Percentiles rank a stretch among this genome's conserved stretches.
These are phyloP conservation scores for Drosophila maculinotata DNA, from an alignment of 2,888 invertebrate genomes.

Conservation along the genomic window DNA sequence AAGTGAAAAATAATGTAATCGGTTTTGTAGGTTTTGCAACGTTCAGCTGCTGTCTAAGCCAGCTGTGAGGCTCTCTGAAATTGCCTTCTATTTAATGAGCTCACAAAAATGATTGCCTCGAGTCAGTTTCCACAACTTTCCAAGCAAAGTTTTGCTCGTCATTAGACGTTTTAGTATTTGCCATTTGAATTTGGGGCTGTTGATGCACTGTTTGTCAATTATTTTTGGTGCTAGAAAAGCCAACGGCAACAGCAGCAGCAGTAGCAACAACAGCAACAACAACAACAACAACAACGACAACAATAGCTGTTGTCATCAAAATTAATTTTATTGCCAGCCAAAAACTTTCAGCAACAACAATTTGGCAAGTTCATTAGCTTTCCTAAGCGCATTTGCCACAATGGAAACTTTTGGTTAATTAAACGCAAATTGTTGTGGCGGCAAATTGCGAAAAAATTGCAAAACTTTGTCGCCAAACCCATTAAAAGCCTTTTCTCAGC, in stretches of 20 bases:
- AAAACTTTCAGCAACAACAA: conserved; percentile 76
- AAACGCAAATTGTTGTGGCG: conserved; percentile 81
- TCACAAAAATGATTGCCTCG: conserved; percentile 32
- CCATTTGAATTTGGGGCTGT: conserved; percentile 37
- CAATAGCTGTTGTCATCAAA: conserved; percentile 71
- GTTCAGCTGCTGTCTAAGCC: no score
- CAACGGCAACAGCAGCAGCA: conserved; percentile 33
- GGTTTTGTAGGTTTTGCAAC: no score
- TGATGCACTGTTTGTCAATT: conserved; percentile 56
- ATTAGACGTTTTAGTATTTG: conserved; percentile 40
- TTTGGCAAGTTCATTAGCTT: conserved; percentile 76
- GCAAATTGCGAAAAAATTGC: conserved; percentile 81
- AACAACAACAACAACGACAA: conserved; percentile 13
- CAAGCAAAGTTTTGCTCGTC: conserved; percentile 18
- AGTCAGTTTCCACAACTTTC: conserved; percentile 36
- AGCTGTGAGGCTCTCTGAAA: conserved; percentile 6
- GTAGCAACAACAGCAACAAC: neutral
- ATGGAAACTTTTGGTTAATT: conserved; percentile 73
- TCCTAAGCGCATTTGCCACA: conserved; percentile 51
- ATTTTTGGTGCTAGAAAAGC: conserved; percentile 20
- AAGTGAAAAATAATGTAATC: no score
- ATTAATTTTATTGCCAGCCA: conserved; percentile 80
- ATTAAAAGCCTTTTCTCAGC: conserved; percentile 62
- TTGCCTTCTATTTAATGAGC: conserved; percentile 26
- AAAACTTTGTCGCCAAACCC: conserved; percentile 72